Evolutionary conservation across 2,888 invertebrate genomes (phyloP).

Genomic region (Mesodorylaimus sp.): DNA sequence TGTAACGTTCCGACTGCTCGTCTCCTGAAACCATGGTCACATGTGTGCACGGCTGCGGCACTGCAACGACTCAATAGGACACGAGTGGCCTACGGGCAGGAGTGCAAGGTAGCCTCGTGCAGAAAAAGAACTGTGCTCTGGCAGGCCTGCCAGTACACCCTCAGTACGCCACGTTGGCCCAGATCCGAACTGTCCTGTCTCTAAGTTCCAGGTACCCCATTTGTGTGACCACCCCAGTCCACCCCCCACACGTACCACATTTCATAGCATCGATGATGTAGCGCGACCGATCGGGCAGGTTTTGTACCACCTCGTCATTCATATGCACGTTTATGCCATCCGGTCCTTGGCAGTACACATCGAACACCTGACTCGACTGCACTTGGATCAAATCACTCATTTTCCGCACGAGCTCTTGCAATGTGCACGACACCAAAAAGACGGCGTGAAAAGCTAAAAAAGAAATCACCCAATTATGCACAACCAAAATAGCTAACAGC

Average conservation of each 20-base stretch:
- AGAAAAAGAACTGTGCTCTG: too few relatives aligned
- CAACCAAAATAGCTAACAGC: background rate
- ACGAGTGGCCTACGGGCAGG: too few relatives aligned
- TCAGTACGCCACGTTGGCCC: too few relatives aligned
- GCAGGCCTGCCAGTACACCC: too few relatives aligned
- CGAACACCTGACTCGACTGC: background rate
- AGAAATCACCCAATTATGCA: too few relatives aligned
- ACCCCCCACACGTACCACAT: background rate
- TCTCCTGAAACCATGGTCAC: background rate
- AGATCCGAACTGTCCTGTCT: too few relatives aligned
- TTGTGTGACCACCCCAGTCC: too few relatives aligned
- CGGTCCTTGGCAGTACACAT: constrained; percentile 1
- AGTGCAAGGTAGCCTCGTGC: too few relatives aligned
- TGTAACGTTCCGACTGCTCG: background rate
- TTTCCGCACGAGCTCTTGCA: constrained; percentile 1
- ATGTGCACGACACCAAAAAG: background rate
- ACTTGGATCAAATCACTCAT: background rate
- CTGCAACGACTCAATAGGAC: too few relatives aligned
- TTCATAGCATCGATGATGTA: background rate
- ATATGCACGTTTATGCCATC: constrained; percentile 1
- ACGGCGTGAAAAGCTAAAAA: constrained; percentile 4
- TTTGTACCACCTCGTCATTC: constrained; percentile 1
- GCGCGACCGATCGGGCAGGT: background rate
- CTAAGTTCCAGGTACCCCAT: too few relatives aligned
- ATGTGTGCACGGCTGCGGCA: too few relatives aligned